A percentile compares a stretch with the other conserved stretches of the same genome.
Conservation (phyloP, 2,113 vertebrate genomes). For the Oxygymnocypris stewartii region DNA sequence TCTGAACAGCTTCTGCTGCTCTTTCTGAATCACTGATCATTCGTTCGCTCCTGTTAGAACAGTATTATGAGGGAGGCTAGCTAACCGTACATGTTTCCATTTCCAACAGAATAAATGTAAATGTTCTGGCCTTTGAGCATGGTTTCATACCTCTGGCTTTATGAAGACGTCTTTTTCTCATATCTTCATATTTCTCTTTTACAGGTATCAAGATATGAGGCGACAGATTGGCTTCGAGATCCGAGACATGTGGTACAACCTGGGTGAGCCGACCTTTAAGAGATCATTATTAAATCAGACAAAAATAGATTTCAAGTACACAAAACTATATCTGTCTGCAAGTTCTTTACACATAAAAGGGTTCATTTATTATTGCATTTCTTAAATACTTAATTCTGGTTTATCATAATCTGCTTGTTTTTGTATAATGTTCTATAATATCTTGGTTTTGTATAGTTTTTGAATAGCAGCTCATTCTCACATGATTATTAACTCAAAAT, state of each 20-base stretch:
- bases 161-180: constrained; percentile 34
- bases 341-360: neutral
- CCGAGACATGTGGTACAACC: constrained; percentile 99
- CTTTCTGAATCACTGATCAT: neutral
- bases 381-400: neutral
- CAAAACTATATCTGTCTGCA: neutral
- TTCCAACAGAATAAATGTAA: neutral
- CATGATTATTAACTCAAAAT: neutral
- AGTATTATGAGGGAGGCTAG: neutral
- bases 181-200: constrained; percentile 51
- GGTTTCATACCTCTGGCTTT: neutral
- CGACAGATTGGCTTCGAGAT: constrained; percentile 98
- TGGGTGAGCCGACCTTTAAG: constrained; percentile 73
- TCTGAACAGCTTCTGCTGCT: neutral
- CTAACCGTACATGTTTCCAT: neutral
- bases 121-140: neutral
- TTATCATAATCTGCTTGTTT: neutral
- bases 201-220: constrained; percentile 95
- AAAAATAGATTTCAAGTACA: neutral
- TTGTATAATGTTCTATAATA: neutral
- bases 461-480: neutral
- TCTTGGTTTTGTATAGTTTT: neutral
- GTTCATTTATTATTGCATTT: neutral
- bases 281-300: neutral
- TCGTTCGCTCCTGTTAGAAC: neutral